Percentiles rank a stretch among this genome's conserved stretches.
Evolutionary conservation across 1,140 invertebrate species (phyloP).

Genomic region (Drosophila prosaltans): DNA sequence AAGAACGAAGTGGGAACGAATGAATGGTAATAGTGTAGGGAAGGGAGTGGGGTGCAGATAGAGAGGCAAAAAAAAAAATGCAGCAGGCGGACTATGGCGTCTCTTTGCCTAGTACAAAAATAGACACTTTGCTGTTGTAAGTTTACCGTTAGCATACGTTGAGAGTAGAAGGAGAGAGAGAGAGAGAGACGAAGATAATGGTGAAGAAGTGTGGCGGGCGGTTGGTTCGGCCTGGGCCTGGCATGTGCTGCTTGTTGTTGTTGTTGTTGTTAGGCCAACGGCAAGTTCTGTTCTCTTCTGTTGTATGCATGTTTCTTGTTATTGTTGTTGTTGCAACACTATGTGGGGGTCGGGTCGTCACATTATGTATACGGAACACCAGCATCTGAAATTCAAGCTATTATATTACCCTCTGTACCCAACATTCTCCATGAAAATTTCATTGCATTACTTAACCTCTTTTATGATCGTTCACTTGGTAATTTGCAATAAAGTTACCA

Average conservation of each 20-base stretch:
- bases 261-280: conserved; percentile 9
- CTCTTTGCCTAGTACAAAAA: conserved; percentile 53
- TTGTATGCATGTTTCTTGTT: not conserved
- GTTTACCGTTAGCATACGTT: conserved; percentile 71
- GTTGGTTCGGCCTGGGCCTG: not conserved
- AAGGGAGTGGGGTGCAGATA: not conserved
- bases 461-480: conserved; percentile 1
- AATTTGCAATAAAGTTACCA: not conserved
- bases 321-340: not conserved
- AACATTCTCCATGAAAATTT: not conserved
- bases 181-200: not conserved
- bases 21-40: conserved; percentile 15
- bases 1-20: conserved; percentile 65
- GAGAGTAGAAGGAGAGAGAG: not conserved
- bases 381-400: not conserved
- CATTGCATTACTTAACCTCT: conserved; percentile 5
- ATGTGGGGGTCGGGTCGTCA: conserved; percentile 3
- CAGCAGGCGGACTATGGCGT: conserved; percentile 14
- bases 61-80: conserved; percentile 20
- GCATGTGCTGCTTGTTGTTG: not conserved
- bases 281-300: conserved; percentile 3
- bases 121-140: conserved; percentile 68
- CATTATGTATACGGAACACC: not conserved
- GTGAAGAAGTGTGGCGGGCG: conserved; percentile 5
- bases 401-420: not conserved